Evolutionary conservation across 1,140 invertebrate species (phyloP), one percentile per base, ranked within the genome.

Genomic region (Listronotus bonariensis): DNA sequence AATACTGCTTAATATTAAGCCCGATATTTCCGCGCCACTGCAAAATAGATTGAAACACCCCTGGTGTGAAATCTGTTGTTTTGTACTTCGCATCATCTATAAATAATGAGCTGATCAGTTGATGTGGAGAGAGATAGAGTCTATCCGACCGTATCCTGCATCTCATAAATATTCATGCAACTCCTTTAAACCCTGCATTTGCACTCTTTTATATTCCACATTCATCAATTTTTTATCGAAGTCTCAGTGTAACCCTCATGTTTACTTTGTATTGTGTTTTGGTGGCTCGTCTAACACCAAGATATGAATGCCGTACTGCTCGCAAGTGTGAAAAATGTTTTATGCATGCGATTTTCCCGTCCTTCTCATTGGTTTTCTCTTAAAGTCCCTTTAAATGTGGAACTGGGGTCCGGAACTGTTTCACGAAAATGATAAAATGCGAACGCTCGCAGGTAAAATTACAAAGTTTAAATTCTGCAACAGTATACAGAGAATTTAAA

Each of bases 201-300:
- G 51, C 51, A 53, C 51, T 53, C 51, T 53, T 53, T 53, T 53
- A 53, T 53, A 53, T 36, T 26, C 51, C 11, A 26, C 31, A 53
- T 53, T 36, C 51, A 53, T 53, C 51, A 53, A 53, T 53, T 34
- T 53, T 53, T 38, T 26, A 53, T 34, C 32, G 31, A 42, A n/a
- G 41, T 17, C 41, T 42, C 15, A 14, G 15, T 42, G 41, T n/a
- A 17, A 6, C 4, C 41, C 15, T 42, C 15, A 42, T 42, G 41
- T 17, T 17, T 17, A 14, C 12, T 42, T 42, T 42, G 41, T 42
- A 17, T 17, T n/a, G 15, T 42, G n/a, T 42, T 10, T n/a, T 42
- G 41, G 41, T 6, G n/a, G n/a, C 41, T 42, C 15, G 12, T 42
- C 15, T n/a, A 17, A 17, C 15, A n/a, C 15, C 12, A 42, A 14